These are phyloP conservation scores for Poecile atricapillus DNA, from an alignment of 2,113 vertebrate species.

Conservation along the genomic window DNA sequence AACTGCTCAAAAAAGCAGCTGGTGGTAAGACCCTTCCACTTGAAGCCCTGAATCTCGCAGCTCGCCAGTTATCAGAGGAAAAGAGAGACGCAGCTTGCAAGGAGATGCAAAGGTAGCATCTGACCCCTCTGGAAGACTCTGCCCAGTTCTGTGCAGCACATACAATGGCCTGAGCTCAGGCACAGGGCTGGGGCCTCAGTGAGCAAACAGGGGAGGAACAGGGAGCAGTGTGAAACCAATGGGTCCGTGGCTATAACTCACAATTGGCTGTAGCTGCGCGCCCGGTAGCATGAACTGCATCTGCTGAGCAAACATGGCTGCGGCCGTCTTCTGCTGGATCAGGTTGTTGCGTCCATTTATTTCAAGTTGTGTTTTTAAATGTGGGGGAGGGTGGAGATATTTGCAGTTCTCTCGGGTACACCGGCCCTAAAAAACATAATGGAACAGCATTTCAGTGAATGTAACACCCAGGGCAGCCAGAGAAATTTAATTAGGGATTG, in stretches of 20 bases:
- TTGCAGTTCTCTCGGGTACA: constrained; percentile 98
- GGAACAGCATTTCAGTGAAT: neutral
- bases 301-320: constrained; percentile 97
- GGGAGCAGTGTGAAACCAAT: accelerated
- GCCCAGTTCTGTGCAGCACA: accelerated
- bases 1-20: neutral
- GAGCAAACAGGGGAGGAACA: neutral
- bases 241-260: constrained; percentile 66
- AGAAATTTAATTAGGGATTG: neutral
- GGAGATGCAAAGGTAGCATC: neutral
- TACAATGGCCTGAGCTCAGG: neutral
- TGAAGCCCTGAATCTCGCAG: neutral
- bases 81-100: neutral
- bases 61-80: neutral
- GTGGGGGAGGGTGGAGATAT: constrained; percentile 96
- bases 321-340: constrained; percentile 96
- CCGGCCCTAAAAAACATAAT: constrained; percentile 79
- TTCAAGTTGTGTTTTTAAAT: constrained; percentile 97
- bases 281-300: constrained; percentile 97
- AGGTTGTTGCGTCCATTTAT: constrained; percentile 98
- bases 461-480: neutral
- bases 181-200: accelerated
- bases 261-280: constrained; percentile 89
- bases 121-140: neutral
- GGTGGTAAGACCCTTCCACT: neutral